Percentiles rank a stretch among this genome's conserved stretches.
Evolutionary conservation across 2,797 vertebrate genomes (phyloP).

Genomic region (Phylloscopus collybita): DNA sequence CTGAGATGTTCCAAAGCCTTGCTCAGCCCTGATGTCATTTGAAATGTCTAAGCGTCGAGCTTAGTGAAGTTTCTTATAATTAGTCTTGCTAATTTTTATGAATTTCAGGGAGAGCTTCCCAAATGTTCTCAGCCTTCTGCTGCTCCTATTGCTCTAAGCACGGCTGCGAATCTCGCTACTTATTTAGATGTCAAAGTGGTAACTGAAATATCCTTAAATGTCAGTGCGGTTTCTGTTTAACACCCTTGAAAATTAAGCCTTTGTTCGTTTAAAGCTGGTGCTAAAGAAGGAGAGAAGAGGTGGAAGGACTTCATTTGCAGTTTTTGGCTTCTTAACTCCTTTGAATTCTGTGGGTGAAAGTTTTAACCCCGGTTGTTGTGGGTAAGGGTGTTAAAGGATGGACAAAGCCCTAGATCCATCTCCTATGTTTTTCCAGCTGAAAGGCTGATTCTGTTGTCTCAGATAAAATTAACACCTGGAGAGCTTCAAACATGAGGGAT

Average conservation of each 20-base stretch:
- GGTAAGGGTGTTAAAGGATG: neutral
- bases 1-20: neutral
- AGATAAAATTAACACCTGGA: neutral
- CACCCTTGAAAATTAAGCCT: neutral
- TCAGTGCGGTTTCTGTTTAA: constrained; percentile 21
- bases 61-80: constrained; percentile 26
- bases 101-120: neutral
- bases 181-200: constrained; percentile 49
- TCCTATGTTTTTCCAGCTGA: neutral
- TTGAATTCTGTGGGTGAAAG: neutral
- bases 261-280: neutral
- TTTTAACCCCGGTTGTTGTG: neutral
- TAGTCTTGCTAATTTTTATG: constrained; percentile 56
- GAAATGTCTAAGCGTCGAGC: neutral
- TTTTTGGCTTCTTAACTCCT: neutral
- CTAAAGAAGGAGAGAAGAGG: neutral
- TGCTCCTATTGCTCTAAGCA: constrained; percentile 21
- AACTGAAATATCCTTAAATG: constrained; percentile 56
- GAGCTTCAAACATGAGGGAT: neutral
- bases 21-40: neutral
- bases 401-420: neutral
- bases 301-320: neutral
- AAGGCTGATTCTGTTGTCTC: neutral
- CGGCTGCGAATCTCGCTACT: neutral
- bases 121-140: constrained; percentile 62